phyloP scores from a whole-genome alignment of 2,888 invertebrate species.

The Petrolisthes manimaculis region DNA sequence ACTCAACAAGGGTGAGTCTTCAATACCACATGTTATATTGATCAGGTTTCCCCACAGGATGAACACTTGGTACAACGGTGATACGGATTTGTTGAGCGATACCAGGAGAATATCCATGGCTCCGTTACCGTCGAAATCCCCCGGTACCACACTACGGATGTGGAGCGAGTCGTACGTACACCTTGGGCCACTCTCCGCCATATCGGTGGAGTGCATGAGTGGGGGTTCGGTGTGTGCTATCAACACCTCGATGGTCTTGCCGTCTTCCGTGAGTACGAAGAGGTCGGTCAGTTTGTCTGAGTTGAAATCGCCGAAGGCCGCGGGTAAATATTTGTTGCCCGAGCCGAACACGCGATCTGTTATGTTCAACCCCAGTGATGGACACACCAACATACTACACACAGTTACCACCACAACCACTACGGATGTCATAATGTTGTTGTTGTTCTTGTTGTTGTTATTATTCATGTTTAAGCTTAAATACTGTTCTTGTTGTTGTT shows the following conservation, averaged over 20 bases:
- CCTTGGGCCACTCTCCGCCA: slow-evolving; percentile 69
- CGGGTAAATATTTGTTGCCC: slow-evolving; percentile 74
- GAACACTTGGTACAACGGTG: slow-evolving; percentile 71
- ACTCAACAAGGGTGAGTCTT: slow-evolving; percentile 25
- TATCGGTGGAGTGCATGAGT: slow-evolving; percentile 73
- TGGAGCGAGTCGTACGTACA: slow-evolving; percentile 77
- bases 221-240: slow-evolving; percentile 80
- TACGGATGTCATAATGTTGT: background rate
- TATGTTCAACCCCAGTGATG: slow-evolving; percentile 39
- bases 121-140: slow-evolving; percentile 95
- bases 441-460: background rate
- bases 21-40: slow-evolving; percentile 72
- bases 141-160: slow-evolving; percentile 87
- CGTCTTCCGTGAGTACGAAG: slow-evolving; percentile 79
- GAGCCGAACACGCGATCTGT: slow-evolving; percentile 61
- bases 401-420: background rate
- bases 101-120: slow-evolving; percentile 88
- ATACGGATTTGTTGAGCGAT: slow-evolving; percentile 11
- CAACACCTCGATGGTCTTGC: slow-evolving; percentile 79
- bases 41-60: slow-evolving; percentile 84
- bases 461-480: background rate
- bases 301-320: slow-evolving; percentile 96
- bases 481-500: no score
- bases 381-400: background rate
- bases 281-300: slow-evolving; percentile 94